A percentile compares a stretch with the other conserved stretches of the same genome.
Conservation (phyloP, 2,797 vertebrate species). For the Scleropages formosus region DNA sequence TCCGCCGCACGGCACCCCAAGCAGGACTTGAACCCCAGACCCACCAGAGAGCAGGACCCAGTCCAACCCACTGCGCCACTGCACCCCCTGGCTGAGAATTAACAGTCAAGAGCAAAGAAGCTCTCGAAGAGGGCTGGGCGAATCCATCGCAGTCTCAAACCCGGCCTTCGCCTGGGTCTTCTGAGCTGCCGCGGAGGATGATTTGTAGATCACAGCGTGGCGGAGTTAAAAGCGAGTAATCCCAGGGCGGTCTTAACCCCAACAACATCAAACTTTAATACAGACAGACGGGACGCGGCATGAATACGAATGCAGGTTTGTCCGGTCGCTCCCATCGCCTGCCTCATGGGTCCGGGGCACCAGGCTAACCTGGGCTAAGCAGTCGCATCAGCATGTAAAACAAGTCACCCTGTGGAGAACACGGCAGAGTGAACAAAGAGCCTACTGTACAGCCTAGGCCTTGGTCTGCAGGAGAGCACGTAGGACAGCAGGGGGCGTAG, state of each 20-base stretch:
- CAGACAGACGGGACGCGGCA: background rate
- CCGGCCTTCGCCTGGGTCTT: background rate
- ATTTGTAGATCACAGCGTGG: constrained; percentile 23
- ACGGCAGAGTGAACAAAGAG: too few relatives aligned
- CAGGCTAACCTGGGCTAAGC: background rate
- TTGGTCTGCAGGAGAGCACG: too few relatives aligned
- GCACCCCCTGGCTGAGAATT: too few relatives aligned
- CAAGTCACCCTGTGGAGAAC: background rate
- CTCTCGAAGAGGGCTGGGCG: background rate
- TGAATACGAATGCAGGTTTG: constrained; percentile 15
- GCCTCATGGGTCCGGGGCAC: background rate
- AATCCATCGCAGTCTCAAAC: background rate
- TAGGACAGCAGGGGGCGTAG: too few relatives aligned
- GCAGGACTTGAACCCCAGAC: too few relatives aligned
- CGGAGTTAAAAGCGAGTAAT: constrained; percentile 26
- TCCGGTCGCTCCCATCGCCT: background rate
- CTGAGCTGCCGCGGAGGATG: background rate
- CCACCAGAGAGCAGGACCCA: too few relatives aligned
- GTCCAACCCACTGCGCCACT: too few relatives aligned
- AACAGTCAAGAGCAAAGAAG: background rate
- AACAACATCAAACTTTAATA: constrained; percentile 22
- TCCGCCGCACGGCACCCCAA: too few relatives aligned
- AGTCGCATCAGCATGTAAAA: background rate
- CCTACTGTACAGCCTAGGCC: too few relatives aligned
- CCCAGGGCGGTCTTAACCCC: constrained; percentile 27